Evolutionary conservation across 2,113 vertebrate genomes (phyloP), one percentile per base, ranked within the genome.

Genomic region (Garra rufa): DNA sequence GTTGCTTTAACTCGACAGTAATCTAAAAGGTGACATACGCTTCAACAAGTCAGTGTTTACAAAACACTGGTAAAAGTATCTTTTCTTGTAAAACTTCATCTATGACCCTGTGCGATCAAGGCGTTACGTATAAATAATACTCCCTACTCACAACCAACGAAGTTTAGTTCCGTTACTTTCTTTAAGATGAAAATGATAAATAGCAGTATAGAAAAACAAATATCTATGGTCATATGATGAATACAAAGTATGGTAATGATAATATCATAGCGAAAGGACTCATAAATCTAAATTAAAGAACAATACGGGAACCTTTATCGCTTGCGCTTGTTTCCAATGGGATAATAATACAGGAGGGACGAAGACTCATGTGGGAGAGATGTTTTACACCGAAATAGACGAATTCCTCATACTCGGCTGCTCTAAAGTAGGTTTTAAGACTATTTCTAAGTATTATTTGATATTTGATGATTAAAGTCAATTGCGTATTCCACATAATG

Each of bases 41-140:
- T 59, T 15, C 3, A 24, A 9, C 13, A 24, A 41, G 41, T 4
- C 0, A 44, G 24, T 21, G 43, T 8, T 1, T 44, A 21, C 21
- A 52, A 10, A 34, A 76, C 9, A 6, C 46, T 6, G n/a, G 0
- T 30, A 21, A 55, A 76, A 9, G 1, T 17, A 17, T 34, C 1
- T 26, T 48, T 52, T 76, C 9, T 59, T n/a, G 11, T 55, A 41
- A 14, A 38, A 59, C 10, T 41, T 57, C 1, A 59, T 30, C 14
- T 6, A 24, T 44, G 57, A 46, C 19, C 7, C 34, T 43, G 78
- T 44, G n/a, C 34, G 26, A 48, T 10, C 43, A 19, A 67, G n/a
- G 26, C 24, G 78, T 67, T 50, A 81, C 78, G n/a, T 48, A 67
- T 30, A 48, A 81, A 81, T n/a, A 81, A 81, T n/a, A 48, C 4